Base-by-base conservation (phyloP, 2,797 vertebrate species). In the Acrossocheilus fasciatus region DNA sequence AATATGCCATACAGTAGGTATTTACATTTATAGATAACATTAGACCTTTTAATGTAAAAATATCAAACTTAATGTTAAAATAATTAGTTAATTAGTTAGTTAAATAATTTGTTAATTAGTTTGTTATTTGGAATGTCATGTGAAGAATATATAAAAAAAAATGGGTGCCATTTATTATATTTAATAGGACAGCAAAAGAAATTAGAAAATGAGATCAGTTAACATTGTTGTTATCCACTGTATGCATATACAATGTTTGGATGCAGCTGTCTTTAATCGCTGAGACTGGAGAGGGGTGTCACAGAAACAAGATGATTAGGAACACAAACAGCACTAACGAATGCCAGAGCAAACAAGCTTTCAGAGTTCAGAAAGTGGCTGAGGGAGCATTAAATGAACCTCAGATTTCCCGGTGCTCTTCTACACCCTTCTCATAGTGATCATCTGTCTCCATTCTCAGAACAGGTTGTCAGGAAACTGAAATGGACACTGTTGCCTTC, bases 211-310 rank as follows among this genome's bases (percentile, higher is more conserved):
- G 23, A 43, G 57, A 62, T 50, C 3, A 45, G 54, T 50, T 70
- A 17, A 20, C 12, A 15, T 41, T 77, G 64, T 76, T 34, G 41
- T 66, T 66, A 34, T 14, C 6, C 3, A 73, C 59, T 59, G 36
- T 10, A 70, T 75, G 68, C 50, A 87, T 82, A 91, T 45, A 50
- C 81, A 92, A 73, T 73, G 68, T 87, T 23, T 91, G 79, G 76
- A 86, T 62, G 81, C 4, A 1, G 8, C 88, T 91, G 90, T 84
- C 88, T 91, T 92, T 93, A 87, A 92, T 92, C 88, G 88, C 62
- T 43, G 4, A 52, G 82, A 26, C 23, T 64, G 59, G 54, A 83
- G 76, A 77, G 9, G 68, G 79, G 86, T 88, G 88, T 91, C 92
- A 93, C 88, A 92, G 80, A 84, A 92, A 89, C 17, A 82, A 85